These are phyloP conservation scores for Procambarus clarkii DNA, from an alignment of 1,140 invertebrate species.

Conservation along the genomic window DNA sequence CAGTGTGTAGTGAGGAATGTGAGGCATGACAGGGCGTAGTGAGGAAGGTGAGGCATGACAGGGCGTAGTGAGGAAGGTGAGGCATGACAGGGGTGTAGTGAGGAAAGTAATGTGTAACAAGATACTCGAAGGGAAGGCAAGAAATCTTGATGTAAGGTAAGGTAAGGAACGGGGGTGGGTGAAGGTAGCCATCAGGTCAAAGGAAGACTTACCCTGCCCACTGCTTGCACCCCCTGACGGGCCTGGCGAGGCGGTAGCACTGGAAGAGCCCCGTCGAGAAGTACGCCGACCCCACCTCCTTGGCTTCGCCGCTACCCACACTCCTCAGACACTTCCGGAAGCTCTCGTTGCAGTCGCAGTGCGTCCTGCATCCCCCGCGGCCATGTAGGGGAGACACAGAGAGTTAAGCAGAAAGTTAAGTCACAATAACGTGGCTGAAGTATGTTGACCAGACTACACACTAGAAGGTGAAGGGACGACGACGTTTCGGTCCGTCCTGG, in stretches of 20 bases:
- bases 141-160: background rate
- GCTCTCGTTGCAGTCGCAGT: slow-evolving; percentile 84
- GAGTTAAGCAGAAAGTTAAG: background rate
- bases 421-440: too few species aligned
- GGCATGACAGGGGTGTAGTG: too few species aligned
- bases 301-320: slow-evolving; percentile 82
- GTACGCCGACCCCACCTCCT: slow-evolving; percentile 83
- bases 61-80: too few species aligned
- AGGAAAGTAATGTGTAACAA: too few species aligned
- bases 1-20: background rate
- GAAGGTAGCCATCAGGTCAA: background rate
- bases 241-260: slow-evolving; percentile 64
- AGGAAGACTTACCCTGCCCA: slow-evolving; percentile 67
- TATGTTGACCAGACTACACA: too few species aligned
- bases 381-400: slow-evolving; percentile 19
- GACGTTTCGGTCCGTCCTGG: too few species aligned
- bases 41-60: background rate
- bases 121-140: too few species aligned
- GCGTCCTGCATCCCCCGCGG: slow-evolving; percentile 76
- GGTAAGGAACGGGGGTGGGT: background rate
- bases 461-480: too few species aligned
- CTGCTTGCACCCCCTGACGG: slow-evolving; percentile 47
- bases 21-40: background rate
- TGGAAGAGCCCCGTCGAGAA: slow-evolving; percentile 76
- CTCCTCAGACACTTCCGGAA: slow-evolving; percentile 83